Conservation (phyloP, 2,113 vertebrate species). For the Cnemophilus loriae region DNA sequence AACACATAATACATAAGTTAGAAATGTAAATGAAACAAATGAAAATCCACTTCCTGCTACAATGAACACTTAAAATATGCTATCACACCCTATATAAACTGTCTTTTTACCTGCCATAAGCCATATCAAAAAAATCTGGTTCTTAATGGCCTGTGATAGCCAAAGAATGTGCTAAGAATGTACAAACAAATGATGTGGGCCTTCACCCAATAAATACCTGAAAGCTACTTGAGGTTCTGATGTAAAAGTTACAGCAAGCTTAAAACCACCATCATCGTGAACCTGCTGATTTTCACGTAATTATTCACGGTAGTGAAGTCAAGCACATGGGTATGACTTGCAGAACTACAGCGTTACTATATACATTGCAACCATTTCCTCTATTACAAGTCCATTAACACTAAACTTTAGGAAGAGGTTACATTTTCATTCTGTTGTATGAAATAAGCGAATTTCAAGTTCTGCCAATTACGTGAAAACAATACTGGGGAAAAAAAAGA, state of each 20-base stretch:
- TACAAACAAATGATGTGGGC: not conserved
- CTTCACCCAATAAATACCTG: not conserved
- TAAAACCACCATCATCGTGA: fast-evolving
- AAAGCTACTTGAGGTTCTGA: not conserved
- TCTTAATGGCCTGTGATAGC: not conserved
- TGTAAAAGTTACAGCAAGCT: not conserved
- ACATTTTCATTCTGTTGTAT: not conserved
- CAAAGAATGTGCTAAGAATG: not conserved
- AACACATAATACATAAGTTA: not conserved
- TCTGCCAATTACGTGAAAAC: not conserved
- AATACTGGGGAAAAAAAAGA: not conserved
- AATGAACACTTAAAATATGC: not conserved
- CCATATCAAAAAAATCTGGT: not conserved
- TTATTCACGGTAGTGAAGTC: not conserved
- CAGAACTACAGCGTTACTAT: not conserved
- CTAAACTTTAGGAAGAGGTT: not conserved
- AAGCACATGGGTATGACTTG: not conserved
- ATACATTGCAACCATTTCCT: not conserved
- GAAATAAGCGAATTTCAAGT: not conserved
- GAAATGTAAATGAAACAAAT: not conserved
- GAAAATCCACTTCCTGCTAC: not conserved
- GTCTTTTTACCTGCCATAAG: not conserved
- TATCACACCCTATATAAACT: not conserved
- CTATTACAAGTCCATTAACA: not conserved
- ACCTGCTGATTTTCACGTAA: not conserved